Conservation (phyloP, 92 coral and sea anemone genomes). For the Umimayanthus chanpuru region DNA sequence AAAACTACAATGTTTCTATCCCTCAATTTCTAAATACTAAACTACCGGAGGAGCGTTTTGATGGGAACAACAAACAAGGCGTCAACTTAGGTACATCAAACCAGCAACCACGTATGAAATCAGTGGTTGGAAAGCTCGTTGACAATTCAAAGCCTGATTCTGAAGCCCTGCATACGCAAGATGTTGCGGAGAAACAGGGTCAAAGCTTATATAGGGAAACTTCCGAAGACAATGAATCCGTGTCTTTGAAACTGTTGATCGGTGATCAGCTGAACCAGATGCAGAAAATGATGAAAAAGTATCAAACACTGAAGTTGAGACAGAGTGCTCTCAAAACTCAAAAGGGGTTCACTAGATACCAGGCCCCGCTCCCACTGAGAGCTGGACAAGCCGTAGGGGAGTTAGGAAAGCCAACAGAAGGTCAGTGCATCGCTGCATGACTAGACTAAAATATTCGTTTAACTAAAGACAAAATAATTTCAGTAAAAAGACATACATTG, state of each 20-base stretch:
- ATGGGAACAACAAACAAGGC: neutral
- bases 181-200: neutral
- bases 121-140: neutral
- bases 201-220: neutral
- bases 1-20: neutral
- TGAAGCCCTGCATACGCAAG: neutral
- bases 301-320: slow-evolving; percentile 8
- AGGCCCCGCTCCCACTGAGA: slow-evolving; percentile 5
- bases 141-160: neutral
- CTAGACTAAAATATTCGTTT: too few species aligned
- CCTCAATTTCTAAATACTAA: neutral
- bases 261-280: slow-evolving; percentile 33
- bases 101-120: neutral
- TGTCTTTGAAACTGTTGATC: slow-evolving; percentile 24
- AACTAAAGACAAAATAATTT: neutral
- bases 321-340: slow-evolving; percentile 36
- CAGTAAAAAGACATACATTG: neutral
- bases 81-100: neutral
- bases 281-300: slow-evolving; percentile 32
- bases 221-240: neutral
- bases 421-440: neutral
- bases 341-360: slow-evolving; percentile 25
- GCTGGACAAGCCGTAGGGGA: neutral
- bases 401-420: slow-evolving; percentile 2
- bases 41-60: neutral